Conservation (phyloP, 2,888 invertebrate genomes). For the Pristionchus maxplancki region DNA sequence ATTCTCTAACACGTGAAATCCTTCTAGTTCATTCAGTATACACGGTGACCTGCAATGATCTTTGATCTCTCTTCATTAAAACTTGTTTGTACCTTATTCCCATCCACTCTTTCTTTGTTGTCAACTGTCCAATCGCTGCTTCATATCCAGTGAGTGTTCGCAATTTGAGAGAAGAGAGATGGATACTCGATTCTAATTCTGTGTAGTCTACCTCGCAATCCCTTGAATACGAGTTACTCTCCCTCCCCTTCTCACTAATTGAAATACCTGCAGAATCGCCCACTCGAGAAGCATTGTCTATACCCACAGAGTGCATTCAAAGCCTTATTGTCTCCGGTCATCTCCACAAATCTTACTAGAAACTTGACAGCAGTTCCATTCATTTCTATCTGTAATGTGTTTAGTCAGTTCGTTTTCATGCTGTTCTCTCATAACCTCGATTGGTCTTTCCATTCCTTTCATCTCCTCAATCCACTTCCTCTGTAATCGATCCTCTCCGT, state of each 20-base stretch:
- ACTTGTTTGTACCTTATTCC: background rate
- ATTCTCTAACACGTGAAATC: background rate
- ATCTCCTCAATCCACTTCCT: background rate
- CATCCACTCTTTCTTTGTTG: background rate
- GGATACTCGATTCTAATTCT: background rate
- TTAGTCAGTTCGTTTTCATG: background rate
- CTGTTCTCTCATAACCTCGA: background rate
- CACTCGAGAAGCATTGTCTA: background rate
- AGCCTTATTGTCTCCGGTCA: slow-evolving; percentile 13
- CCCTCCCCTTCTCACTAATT: background rate
- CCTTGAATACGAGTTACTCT: background rate
- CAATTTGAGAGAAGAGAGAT: background rate
- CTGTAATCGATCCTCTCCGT: background rate
- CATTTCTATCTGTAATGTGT: background rate
- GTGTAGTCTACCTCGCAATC: background rate
- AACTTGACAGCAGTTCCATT: background rate
- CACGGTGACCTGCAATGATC: background rate
- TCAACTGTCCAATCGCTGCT: background rate
- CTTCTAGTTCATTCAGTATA: background rate
- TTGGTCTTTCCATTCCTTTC: background rate
- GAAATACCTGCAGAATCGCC: background rate
- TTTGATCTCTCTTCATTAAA: background rate
- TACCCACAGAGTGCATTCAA: background rate
- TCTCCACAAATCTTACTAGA: background rate
- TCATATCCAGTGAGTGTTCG: background rate